Evolutionary conservation across 2,797 vertebrate species (phyloP).

Genomic region (Gadopsis bispinosus): DNA sequence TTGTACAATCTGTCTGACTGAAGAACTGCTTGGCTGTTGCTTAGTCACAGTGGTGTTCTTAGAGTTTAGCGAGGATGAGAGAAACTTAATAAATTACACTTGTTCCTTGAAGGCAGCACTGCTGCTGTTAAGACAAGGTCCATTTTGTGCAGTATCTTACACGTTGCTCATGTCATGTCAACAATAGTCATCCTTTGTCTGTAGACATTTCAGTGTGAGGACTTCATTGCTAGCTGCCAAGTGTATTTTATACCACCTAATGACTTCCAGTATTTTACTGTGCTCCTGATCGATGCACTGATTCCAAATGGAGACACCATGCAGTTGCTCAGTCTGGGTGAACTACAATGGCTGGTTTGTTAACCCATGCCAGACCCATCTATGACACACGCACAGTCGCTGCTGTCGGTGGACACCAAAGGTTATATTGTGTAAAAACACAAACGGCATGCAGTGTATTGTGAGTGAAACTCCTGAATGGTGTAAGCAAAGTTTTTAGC

Average conservation of each 20-base stretch:
- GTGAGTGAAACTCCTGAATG: constrained; percentile 2
- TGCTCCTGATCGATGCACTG: not conserved
- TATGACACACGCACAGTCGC: constrained; percentile 3
- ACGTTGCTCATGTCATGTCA: not conserved
- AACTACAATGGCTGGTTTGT: constrained; percentile 8
- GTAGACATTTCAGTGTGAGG: not conserved
- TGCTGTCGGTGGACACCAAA: constrained; percentile 7
- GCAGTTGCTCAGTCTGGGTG: not conserved
- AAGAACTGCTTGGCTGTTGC: too few relatives aligned
- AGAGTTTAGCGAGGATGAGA: not conserved
- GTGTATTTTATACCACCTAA: not conserved
- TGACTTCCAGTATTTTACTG: not conserved
- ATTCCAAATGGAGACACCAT: not conserved
- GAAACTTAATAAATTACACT: constrained; percentile 19
- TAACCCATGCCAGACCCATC: constrained; percentile 2
- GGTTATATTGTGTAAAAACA: constrained; percentile 1
- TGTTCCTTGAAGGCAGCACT: not conserved
- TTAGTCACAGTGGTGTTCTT: not conserved
- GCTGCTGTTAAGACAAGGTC: not conserved
- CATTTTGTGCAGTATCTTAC: not conserved
- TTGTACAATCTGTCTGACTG: not conserved
- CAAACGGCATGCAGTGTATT: not conserved
- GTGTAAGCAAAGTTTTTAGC: not conserved
- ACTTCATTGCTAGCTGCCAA: not conserved
- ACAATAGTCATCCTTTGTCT: constrained; percentile 8